These are phyloP conservation scores for Hypotaenidia philippensis DNA, from an alignment of 2,797 vertebrate genomes.

Conservation along the genomic window DNA sequence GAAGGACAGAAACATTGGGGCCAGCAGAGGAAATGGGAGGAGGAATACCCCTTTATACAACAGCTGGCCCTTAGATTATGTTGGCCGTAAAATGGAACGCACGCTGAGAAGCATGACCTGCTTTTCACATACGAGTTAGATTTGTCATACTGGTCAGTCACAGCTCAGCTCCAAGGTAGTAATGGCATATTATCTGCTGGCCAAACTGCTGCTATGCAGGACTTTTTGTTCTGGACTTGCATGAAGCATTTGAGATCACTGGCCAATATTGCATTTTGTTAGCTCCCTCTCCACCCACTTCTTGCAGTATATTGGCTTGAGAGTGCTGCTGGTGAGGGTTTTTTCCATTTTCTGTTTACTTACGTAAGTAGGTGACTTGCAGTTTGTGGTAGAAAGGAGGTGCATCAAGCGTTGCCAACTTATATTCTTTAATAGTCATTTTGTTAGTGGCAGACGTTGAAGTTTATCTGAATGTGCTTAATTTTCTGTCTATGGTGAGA, in stretches of 20 bases:
- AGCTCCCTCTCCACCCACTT: neutral
- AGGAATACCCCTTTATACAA: neutral
- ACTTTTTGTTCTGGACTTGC: neutral
- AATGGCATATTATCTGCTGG: neutral
- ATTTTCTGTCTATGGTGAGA: constrained; percentile 58
- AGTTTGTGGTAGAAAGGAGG: constrained; percentile 67
- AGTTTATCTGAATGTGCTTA: constrained; percentile 71
- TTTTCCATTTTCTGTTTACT: neutral
- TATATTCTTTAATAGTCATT: constrained; percentile 76
- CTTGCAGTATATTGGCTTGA: neutral
- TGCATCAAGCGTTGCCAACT: constrained; percentile 60
- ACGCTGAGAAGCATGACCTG: neutral
- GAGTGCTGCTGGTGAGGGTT: neutral
- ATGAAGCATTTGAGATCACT: neutral
- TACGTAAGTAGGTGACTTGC: constrained; percentile 55
- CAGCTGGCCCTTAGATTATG: neutral
- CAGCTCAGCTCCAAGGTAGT: neutral
- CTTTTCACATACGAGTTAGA: neutral
- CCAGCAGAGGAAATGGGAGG: neutral
- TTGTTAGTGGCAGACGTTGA: constrained; percentile 39
- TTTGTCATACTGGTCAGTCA: neutral
- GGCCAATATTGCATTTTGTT: neutral
- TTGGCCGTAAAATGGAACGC: neutral
- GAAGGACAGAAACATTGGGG: neutral
- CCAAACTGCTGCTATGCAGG: neutral